Evolutionary conservation across 2,113 vertebrate species (phyloP).

Genomic region (Cyanistes caeruleus): DNA sequence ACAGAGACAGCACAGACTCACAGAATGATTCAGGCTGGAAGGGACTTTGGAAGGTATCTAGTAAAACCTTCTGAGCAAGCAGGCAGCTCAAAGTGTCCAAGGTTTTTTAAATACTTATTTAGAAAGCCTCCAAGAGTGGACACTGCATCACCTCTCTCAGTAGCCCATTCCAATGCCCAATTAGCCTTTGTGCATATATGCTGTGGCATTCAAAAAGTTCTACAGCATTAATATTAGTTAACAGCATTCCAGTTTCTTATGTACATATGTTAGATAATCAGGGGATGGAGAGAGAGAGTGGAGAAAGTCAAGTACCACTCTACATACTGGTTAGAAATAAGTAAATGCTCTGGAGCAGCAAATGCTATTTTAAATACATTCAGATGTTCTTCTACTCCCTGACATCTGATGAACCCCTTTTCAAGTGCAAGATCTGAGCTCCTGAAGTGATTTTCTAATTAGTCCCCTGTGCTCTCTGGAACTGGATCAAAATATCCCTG

Average conservation of each 20-base stretch:
- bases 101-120: neutral
- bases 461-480: constrained; percentile 25
- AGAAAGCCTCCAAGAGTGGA: neutral
- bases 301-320: neutral
- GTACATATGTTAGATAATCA: neutral
- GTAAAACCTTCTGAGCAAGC: neutral
- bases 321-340: neutral
- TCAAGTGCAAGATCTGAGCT: constrained; percentile 20
- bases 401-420: constrained; percentile 24
- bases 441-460: constrained; percentile 53
- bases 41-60: neutral
- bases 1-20: neutral
- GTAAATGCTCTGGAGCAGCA: neutral
- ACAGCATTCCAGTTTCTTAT: neutral
- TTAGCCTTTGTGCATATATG: neutral
- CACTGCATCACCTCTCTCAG: neutral
- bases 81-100: neutral
- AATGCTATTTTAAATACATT: neutral
- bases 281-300: neutral
- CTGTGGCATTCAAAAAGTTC: neutral
- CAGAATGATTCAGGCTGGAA: neutral
- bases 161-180: neutral
- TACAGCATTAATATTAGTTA: neutral
- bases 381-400: neutral
- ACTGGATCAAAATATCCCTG: constrained; percentile 35